Evolutionary conservation across 1,140 invertebrate genomes (phyloP).

Genomic region (Drosophila rhopaloa): DNA sequence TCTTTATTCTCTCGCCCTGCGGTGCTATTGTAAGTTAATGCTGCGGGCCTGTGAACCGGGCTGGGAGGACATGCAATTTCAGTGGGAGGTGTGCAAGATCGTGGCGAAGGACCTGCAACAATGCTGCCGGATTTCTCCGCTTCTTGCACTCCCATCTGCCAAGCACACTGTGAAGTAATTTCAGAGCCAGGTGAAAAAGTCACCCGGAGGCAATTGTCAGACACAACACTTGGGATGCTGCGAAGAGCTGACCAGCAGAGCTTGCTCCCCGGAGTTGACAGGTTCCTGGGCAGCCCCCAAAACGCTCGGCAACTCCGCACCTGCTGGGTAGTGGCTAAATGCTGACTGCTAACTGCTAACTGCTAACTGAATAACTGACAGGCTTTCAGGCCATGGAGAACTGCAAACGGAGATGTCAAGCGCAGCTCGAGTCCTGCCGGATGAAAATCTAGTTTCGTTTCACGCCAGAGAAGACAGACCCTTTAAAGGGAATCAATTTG

Average conservation of each 20-base stretch:
- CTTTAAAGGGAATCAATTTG: constrained; percentile 62
- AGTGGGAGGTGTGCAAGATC: constrained; percentile 7
- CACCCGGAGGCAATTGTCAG: constrained; percentile 51
- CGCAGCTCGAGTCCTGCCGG: constrained; percentile 28
- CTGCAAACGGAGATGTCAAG: constrained; percentile 50
- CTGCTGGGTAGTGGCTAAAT: constrained; percentile 46
- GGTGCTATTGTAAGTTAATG: constrained; percentile 32
- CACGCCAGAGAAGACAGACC: constrained; percentile 1
- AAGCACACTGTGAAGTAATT: constrained; percentile 10
- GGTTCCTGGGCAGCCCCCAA: constrained; percentile 6
- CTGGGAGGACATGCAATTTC: not conserved
- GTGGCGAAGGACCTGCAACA: not conserved
- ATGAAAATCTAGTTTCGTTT: constrained; percentile 32
- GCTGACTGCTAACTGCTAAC: constrained; percentile 20
- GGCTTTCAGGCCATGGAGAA: constrained; percentile 55
- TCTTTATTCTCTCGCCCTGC: constrained; percentile 40
- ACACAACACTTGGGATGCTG: constrained; percentile 31
- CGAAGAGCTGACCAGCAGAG: constrained; percentile 27
- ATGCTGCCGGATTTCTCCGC: not conserved
- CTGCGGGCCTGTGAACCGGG: constrained; percentile 4
- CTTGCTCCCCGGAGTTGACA: constrained; percentile 33
- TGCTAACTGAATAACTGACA: constrained; percentile 66
- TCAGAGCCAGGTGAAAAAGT: constrained; percentile 41
- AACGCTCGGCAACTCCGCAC: constrained; percentile 28
- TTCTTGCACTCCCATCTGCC: constrained; percentile 13